Conservation (phyloP, 2,888 invertebrate species). For the Dusona sp. region DNA sequence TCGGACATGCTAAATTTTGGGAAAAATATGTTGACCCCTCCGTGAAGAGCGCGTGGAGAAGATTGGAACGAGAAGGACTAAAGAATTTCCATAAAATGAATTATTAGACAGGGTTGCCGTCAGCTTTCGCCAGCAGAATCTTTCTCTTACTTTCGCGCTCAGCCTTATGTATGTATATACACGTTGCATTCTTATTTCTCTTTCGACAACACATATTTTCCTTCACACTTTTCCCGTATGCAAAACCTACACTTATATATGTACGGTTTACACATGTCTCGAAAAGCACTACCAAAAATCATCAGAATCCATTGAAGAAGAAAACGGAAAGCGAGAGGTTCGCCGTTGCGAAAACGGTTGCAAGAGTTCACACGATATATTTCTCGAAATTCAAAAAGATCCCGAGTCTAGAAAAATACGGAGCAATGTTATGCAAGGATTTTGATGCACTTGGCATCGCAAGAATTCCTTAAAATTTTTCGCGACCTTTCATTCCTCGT, state of each 20-base stretch:
- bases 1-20: constrained; percentile 82
- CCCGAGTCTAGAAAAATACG: constrained; percentile 8
- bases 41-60: constrained; percentile 26
- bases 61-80: constrained; percentile 32
- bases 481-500: constrained; percentile 33
- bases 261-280: constrained; percentile 4
- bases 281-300: constrained; percentile 25
- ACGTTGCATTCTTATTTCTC: constrained; percentile 18
- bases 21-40: constrained; percentile 82
- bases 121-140: constrained; percentile 54
- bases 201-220: constrained; percentile 58
- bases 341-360: background rate
- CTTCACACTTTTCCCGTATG: constrained; percentile 31
- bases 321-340: constrained; percentile 47
- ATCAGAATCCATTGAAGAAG: constrained; percentile 56
- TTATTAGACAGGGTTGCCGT: constrained; percentile 76
- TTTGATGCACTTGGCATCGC: constrained; percentile 20
- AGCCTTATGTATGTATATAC: background rate
- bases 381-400: constrained; percentile 36
- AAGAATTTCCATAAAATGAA: constrained; percentile 81
- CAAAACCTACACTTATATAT: constrained; percentile 1
- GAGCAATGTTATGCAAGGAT: background rate
- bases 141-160: background rate
- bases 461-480: constrained; percentile 28
- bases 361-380: constrained; percentile 33